These are phyloP conservation scores for Pogoniulus pusillus DNA, from an alignment of 2,797 vertebrate genomes.

Conservation along the genomic window DNA sequence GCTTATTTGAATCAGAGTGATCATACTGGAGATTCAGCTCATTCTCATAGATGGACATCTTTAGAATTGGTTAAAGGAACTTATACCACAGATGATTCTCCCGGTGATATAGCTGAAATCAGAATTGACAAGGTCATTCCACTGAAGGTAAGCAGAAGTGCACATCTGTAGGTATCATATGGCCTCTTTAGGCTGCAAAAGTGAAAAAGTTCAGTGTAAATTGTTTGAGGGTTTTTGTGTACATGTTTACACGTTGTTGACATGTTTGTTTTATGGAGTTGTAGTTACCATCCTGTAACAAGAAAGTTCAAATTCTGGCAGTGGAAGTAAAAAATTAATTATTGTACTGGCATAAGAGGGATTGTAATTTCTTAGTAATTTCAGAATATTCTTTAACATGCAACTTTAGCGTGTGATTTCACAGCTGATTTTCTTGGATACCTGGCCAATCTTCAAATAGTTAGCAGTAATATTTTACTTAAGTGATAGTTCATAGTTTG, in stretches of 20 bases:
- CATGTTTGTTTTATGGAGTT: background rate
- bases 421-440: background rate
- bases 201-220: background rate
- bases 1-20: slow-evolving; percentile 84
- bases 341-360: background rate
- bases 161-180: background rate
- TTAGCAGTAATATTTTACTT: background rate
- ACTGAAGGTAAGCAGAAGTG: slow-evolving; percentile 86
- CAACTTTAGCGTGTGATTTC: background rate
- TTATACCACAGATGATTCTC: slow-evolving; percentile 97
- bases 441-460: background rate
- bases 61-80: slow-evolving; percentile 97
- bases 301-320: background rate
- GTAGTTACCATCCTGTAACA: background rate
- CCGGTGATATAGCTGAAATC: slow-evolving; percentile 97
- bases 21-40: slow-evolving; percentile 93
- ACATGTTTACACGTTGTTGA: background rate
- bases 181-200: background rate
- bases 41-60: slow-evolving; percentile 98
- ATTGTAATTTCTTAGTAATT: background rate
- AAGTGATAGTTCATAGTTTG: accelerated
- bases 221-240: background rate
- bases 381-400: background rate
- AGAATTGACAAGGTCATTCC: slow-evolving; percentile 97
- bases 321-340: background rate